Percentiles rank a stretch among this genome's conserved stretches.
Conservation (phyloP, 2,888 invertebrate genomes). For the Metellina segmentata region DNA sequence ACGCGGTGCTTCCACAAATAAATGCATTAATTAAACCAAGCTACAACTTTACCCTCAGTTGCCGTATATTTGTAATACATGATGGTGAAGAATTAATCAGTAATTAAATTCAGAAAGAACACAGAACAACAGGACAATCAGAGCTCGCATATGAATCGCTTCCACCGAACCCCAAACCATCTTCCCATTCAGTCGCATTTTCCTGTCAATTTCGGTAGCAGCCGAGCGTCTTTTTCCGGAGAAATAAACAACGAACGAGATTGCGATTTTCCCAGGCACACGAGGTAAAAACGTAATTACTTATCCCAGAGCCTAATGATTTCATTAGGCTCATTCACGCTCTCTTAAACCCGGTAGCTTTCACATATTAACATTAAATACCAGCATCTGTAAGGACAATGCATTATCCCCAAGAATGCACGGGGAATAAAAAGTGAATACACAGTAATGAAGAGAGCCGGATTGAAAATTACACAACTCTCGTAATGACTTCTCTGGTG, state of each 20-base stretch:
- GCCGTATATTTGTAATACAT: no score
- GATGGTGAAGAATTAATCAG: no score
- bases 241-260: not conserved
- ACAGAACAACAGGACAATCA: not conserved
- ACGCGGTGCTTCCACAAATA: no score
- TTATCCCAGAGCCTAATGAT: slow-evolving; percentile 46
- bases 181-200: no score
- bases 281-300: slow-evolving; percentile 33
- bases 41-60: no score
- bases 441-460: not conserved
- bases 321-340: slow-evolving; percentile 50
- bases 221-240: not conserved
- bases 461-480: not conserved
- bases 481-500: not conserved
- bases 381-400: not conserved
- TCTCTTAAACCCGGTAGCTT: slow-evolving; percentile 5
- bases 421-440: not conserved
- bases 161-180: no score
- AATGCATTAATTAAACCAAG: no score
- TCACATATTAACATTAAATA: not conserved
- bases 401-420: not conserved
- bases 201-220: no score
- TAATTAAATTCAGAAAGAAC: no score
- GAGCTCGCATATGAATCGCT: not conserved
- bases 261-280: not conserved